Base-by-base conservation (phyloP, 92 coral and sea anemone species). In the Palythoa grandiflora region DNA sequence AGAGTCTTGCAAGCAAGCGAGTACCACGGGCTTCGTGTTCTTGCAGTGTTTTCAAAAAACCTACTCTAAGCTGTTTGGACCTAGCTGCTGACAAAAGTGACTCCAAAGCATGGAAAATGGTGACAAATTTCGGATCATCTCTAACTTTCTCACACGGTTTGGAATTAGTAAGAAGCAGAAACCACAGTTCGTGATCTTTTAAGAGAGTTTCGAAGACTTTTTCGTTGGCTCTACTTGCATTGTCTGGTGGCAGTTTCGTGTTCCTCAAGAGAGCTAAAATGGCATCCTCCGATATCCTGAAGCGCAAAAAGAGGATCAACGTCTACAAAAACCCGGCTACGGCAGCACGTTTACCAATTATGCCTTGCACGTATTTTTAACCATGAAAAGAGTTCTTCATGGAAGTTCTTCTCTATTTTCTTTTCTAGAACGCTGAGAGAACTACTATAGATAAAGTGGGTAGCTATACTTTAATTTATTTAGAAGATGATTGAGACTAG, bases 281-380 rank as follows among this genome's bases (percentile, higher is more conserved):
- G 38, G 84, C 9, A 15, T 79, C 84, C 72, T 79, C 72, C 37
- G 53, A 36, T 38, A 79, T 39, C 70, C 84, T 79, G 15, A 78
- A 75, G 57, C 8, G 1, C 14, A 51, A 6, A 47, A 15, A 73
- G 17, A 73, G 48, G 48, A 6, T 10, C 17, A 37, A 73, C 6
- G 17, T 19, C 39, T 73, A 73, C 28, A 44, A 1, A 2, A 16
- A 1, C 9, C n/a, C n/a, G n/a, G n/a, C 6, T 44, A 44, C 48
- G 6, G 48, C 1, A 44, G 48, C 6, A 1, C 48, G 48, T 2
- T 44, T 44, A 44, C 48, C 6, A 44, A 44, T 44, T 44, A 44
- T 44, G 3, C 48, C 48, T 44, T 44, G 48, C 48, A 44, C 48
- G 48, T n/a, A n/a, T n/a, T n/a, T n/a, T n/a, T n/a, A n/a, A n/a